Evolutionary conservation across 1,140 invertebrate genomes (phyloP).

Genomic region (Drosophila murphyi): DNA sequence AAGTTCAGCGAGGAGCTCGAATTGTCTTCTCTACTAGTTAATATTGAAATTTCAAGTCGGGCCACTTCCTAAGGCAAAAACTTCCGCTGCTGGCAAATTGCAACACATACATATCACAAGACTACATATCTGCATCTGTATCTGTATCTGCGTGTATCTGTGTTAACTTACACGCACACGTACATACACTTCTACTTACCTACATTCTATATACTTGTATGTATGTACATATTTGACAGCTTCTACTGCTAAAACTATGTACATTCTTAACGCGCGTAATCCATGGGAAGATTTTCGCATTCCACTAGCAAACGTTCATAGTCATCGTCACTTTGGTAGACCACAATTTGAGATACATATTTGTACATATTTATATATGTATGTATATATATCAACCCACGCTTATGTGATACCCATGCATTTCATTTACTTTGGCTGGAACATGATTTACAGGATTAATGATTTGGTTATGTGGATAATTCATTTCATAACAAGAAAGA

Average conservation of each 20-base stretch:
- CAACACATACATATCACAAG: slow-evolving; percentile 7
- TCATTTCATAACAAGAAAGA: no score
- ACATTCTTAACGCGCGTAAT: neutral
- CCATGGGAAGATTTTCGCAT: neutral
- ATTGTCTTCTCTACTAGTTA: slow-evolving; percentile 94
- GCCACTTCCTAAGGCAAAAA: slow-evolving; percentile 23
- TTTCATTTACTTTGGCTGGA: no score
- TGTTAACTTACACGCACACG: neutral
- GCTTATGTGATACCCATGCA: neutral
- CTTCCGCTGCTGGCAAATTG: no score
- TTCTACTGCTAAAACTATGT: no score
- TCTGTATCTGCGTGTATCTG: neutral
- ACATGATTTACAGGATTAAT: no score
- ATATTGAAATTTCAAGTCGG: slow-evolving; percentile 85
- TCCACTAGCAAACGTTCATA: neutral
- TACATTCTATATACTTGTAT: neutral
- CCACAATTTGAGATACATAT: neutral
- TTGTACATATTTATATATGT: neutral
- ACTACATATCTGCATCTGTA: neutral
- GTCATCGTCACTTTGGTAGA: no score
- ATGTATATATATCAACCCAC: neutral
- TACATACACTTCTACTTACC: neutral
- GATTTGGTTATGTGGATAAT: no score
- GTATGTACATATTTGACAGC: no score
- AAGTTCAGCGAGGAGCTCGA: slow-evolving; percentile 97